Base-by-base conservation (phyloP, 2,113 vertebrate genomes). In the Oriolus oriolus region DNA sequence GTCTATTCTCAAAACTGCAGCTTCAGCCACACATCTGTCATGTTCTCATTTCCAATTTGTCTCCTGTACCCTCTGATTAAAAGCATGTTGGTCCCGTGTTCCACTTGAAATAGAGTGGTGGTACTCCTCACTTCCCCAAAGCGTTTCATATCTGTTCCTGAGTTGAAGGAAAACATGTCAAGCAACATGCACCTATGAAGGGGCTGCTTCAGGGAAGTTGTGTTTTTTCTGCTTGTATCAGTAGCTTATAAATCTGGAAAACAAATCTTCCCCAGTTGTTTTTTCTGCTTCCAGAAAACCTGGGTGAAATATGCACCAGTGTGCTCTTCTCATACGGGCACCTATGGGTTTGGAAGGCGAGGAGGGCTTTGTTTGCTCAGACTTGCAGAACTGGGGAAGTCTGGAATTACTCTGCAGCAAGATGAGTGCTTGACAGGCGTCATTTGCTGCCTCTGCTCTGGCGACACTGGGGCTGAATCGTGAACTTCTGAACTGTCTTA, bases 1-100 rank as follows among this genome's bases (percentile, higher is more conserved):
- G 69, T 24, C 31, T 87, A 0, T 87, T 90, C 57, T 88, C 66
- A 85, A 35, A 90, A 45, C 50, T 88, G 64, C 27, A 35, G 0
- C 64, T 93, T 74, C 23, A 77, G 76, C 83, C 35, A 80, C 22
- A 7, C 41, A 54, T 96, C 63, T 90, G 68, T 89, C 73, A 33
- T 11, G 0, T 70, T 90, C 76, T 93, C 73, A 15, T 74, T 28
- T 74, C 39, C 8, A 20, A 1, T 80, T 82, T 88, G 28, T 83
- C n/a, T 94, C 8, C 2, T 37, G 22, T 87, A 27, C 37, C 16
- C 42, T 84, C 53, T 92, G 59, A 84, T 70, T 61, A 59, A 80
- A 95, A 90, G 61, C 82, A 77, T 1, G 3, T 61, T 92, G 59
- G 37, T 85, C 45, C 28, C 3, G 1, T 65, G 39, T 82, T 93